These are phyloP conservation scores for Microdon myrmicae DNA, from an alignment of 2,888 invertebrate species.

Conservation along the genomic window DNA sequence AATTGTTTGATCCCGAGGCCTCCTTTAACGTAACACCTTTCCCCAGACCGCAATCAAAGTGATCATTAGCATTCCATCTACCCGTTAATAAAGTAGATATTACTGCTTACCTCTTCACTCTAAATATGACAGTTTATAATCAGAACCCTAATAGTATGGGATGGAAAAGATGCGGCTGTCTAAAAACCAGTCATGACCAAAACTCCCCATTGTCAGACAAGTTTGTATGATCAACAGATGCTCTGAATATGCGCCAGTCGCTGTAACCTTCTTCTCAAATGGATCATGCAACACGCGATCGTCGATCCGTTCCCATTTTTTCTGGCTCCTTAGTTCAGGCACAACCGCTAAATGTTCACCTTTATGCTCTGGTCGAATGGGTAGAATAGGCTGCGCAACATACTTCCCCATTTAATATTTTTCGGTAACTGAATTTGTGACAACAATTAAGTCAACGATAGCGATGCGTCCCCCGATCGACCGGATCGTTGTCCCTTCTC, in stretches of 20 bases:
- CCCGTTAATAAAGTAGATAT: too few relatives aligned
- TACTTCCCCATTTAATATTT: constrained; percentile 14
- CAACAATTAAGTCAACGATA: constrained; percentile 37
- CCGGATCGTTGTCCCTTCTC: neutral
- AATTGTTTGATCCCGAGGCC: too few relatives aligned
- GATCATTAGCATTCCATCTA: too few relatives aligned
- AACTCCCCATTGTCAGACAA: too few relatives aligned
- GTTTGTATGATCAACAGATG: constrained; percentile 18
- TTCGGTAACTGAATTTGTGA: constrained; percentile 39
- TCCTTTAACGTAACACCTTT: too few relatives aligned
- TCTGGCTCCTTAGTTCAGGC: constrained; percentile 28
- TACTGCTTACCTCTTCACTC: too few relatives aligned
- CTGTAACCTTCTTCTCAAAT: neutral
- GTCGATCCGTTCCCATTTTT: neutral
- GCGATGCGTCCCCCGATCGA: constrained; percentile 12
- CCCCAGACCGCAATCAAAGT: too few relatives aligned
- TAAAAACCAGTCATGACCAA: too few relatives aligned
- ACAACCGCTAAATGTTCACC: constrained; percentile 56
- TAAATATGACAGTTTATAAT: too few relatives aligned
- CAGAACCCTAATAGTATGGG: too few relatives aligned
- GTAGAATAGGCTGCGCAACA: constrained; percentile 3
- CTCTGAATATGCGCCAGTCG: constrained; percentile 18
- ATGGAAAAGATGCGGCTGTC: too few relatives aligned
- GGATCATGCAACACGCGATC: constrained; percentile 33
- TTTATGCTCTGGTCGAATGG: constrained; percentile 39